Evolutionary conservation across 2,797 vertebrate species (phyloP).

Genomic region (Microchirus variegatus): DNA sequence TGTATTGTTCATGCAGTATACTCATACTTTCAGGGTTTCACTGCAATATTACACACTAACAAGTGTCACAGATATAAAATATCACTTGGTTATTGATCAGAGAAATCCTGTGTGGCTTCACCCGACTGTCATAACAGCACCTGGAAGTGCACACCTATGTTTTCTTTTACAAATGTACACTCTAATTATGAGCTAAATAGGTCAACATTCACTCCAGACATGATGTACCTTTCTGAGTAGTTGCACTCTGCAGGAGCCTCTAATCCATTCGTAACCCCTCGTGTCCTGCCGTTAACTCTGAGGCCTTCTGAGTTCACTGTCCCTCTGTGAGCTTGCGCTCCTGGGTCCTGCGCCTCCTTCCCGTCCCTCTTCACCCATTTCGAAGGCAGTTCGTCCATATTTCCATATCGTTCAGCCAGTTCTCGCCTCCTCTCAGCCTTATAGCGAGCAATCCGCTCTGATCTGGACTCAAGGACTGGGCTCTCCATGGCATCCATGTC

Average conservation of each 20-base stretch:
- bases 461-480: conserved; percentile 74
- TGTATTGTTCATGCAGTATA: too few relatives aligned
- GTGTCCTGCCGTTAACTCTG: conserved; percentile 59
- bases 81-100: too few relatives aligned
- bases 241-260: conserved; percentile 47
- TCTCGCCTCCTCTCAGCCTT: conserved; percentile 84
- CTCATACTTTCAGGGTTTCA: too few relatives aligned
- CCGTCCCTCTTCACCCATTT: conserved; percentile 75
- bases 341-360: conserved; percentile 42
- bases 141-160: too few relatives aligned
- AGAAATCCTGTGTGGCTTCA: too few relatives aligned
- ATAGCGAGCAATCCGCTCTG: conserved; percentile 83
- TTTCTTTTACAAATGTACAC: too few relatives aligned
- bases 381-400: conserved; percentile 73
- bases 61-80: too few relatives aligned
- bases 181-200: not conserved
- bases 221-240: conserved; percentile 69
- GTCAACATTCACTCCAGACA: conserved; percentile 4
- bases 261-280: conserved; percentile 70
- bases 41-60: too few relatives aligned
- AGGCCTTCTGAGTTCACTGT: conserved; percentile 21
- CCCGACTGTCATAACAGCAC: too few relatives aligned
- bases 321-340: conserved; percentile 3
- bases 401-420: conserved; percentile 76
- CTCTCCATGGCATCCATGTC: conserved; percentile 72